These are phyloP conservation scores for Zeugodacus cucurbitae DNA, from an alignment of 1,140 invertebrate species.

Conservation along the genomic window DNA sequence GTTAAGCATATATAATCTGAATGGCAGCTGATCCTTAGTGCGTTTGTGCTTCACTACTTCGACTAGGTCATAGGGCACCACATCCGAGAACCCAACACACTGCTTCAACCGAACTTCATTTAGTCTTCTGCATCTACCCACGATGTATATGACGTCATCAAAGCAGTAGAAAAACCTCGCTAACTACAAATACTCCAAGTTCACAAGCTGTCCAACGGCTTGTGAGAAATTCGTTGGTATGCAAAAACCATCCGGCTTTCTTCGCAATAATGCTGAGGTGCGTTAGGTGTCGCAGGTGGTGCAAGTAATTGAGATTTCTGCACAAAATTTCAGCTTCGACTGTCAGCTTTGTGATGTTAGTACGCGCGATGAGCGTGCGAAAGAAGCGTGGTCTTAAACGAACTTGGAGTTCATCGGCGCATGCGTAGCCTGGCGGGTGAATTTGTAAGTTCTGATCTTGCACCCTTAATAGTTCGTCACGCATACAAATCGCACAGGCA, in stretches of 20 bases:
- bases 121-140: background rate
- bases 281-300: background rate
- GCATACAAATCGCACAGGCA: background rate
- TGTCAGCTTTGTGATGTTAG: background rate
- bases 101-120: background rate
- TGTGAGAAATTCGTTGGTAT: background rate
- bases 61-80: background rate
- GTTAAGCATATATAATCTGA: background rate
- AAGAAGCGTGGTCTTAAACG: background rate
- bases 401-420: background rate
- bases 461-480: background rate
- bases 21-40: background rate
- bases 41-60: background rate
- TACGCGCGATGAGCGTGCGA: background rate
- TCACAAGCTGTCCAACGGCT: background rate
- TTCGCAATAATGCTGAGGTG: background rate
- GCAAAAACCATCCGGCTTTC: background rate
- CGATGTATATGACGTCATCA: background rate
- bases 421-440: background rate
- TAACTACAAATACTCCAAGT: background rate
- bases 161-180: background rate
- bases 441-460: background rate
- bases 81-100: background rate
- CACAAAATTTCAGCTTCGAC: background rate
- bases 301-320: background rate